Base-by-base conservation (phyloP, 2,113 vertebrate species). In the Pelodiscus sinensis region DNA sequence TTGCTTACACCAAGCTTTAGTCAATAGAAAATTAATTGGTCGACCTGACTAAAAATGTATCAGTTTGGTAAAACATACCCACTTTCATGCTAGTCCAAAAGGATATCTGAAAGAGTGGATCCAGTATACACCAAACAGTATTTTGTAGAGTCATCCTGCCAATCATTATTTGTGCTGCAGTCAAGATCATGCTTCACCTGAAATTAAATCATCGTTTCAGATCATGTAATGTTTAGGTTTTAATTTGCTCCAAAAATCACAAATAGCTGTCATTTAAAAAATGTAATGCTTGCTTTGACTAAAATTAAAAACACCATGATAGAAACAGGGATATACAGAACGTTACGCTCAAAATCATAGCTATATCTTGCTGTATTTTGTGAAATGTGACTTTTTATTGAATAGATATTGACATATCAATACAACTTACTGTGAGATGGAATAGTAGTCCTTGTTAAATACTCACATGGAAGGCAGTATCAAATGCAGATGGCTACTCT, bases 341-440 rank as follows among this genome's bases (percentile, higher is more conserved):
- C 27, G 50, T 62, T 65, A 31, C 13, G 31, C 60, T 71, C n/a
- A 71, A 10, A 71, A 35, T 71, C 65, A 21, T 71, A 71, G 29
- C 65, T 8, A 35, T 71, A 27, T 24, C 58, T 27, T 60, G 24
- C 10, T 57, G 9, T 27, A 21, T 35, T 71, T 35, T 71, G 31
- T 18, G 35, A 71, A 31, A 68, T 31, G 31, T 68, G 62, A 68
- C 31, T n/a, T n/a, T 68, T n/a, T 68, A 15, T n/a, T n/a, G n/a
- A n/a, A n/a, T n/a, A n/a, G n/a, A n/a, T 68, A 68, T 31, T n/a
- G 29, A 18, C 87, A 35, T 68, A 38, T n/a, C n/a, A n/a, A n/a
- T n/a, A n/a, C n/a, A n/a, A 85, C 44, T 89, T 93, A 79, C 87
- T 93, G 75, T 86, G 15, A 91, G 38, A 19, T 84, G 22, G 86